Base-by-base conservation (phyloP, 2,888 invertebrate genomes). In the Laothoe populi region DNA sequence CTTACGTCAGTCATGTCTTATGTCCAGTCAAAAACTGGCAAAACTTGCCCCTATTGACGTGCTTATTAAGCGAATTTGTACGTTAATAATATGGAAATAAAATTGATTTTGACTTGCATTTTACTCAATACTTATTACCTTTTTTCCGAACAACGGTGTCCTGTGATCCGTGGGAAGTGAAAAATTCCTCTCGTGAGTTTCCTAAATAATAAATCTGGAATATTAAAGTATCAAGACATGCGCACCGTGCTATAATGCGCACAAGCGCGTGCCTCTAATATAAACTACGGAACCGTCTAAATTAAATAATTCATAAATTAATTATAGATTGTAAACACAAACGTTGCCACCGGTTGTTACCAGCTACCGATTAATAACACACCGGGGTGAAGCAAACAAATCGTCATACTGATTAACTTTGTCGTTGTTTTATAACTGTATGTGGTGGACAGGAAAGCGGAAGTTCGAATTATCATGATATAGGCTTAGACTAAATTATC, bases 281-380 rank as follows among this genome's bases (percentile, higher is more conserved):
- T 85, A 86, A 87, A 86, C 85, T 76, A 72, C 67, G 69, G 69
- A 70, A 74, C 71, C 48, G 63, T 74, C 77, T 59, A 79, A 83
- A 86, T 85, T 81, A 83, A 81, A 84, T 84, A 78, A 82, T 82
- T 81, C 70, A 78, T 78, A 81, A 74, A 82, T 79, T 79, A 81
- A 79, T 80, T 74, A 75, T 69, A 69, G 66, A 70, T 61, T 67
- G 69, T 75, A 66, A 73, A 71, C 70, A 72, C 64, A 19, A 53
- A 63, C 64, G 62, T 66, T 63, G 40, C 59, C 13, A 38, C 38
- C 38, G 11, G 38, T 38, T 38, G 38, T 7, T 26, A 26, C 26
- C 26, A 26, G 26, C 61, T 58, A 44, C 60, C 59, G 31, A 61
- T 61, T 63, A 48, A 63, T 62, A 48, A 53, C 13, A 23, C 13